Evolutionary conservation across 2,888 invertebrate genomes (phyloP), one percentile per base, ranked within the genome.

Genomic region (Pocota personata): DNA sequence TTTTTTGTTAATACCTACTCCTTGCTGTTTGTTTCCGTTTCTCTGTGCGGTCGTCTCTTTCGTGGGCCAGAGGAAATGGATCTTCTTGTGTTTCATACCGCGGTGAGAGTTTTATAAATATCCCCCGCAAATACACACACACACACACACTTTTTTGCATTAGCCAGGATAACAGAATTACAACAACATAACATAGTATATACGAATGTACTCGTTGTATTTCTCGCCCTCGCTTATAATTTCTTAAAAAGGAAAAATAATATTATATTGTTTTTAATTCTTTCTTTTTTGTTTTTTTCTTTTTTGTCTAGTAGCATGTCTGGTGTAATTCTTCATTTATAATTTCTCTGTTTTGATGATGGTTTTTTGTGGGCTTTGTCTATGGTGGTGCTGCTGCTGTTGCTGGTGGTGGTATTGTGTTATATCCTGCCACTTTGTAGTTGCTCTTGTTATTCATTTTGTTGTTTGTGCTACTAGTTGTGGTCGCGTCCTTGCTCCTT

Each of bases 251-350:
- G 32, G 19, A 55, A 57, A 75, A 60, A 27, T 14, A 21, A 16
- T 48, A 30, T 55, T 27, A 58, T 32, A 52, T 43, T 50, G 55
- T 12, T 43, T 46, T 55, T 46, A 14, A 43, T 35, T n/a, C 48
- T 57, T 57, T 48, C 37, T 46, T 43, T 40, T 27, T 50, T 48
- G 62, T 35, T 60, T 30, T 48, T 50, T 52, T 66, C 55, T 57
- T 32, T 75, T 79, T 57, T 27, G 75, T 82, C 66, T 58, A 57
- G 76, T 40, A 86, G 82, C 76, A 46, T 82, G 86, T 82, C 86
- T 86, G 71, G 66, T 77, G 72, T 86, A 86, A 76, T 86, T 79
- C 58, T 76, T 80, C 52, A 76, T 76, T 86, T 80, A 77, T 77
- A 86, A 76, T 72, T 82, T 66, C 14, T 50, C 46, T 58, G 52